Percentiles rank a stretch among this genome's conserved stretches.
Conservation (phyloP, 2,113 vertebrate species). For the Ciconia boyciana region DNA sequence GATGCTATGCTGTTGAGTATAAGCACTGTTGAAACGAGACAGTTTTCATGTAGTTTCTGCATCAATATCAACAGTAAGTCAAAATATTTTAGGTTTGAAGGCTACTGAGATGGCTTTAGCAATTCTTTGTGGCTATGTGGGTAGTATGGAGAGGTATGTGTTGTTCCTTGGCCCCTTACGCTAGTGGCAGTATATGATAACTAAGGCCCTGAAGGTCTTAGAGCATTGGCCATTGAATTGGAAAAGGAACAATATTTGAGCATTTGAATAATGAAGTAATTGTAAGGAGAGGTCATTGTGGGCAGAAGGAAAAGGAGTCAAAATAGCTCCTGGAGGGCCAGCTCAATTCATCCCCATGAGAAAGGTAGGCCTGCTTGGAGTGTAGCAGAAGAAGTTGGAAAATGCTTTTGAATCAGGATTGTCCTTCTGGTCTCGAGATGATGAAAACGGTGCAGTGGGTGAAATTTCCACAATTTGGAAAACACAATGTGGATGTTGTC, state of each 20-base stretch:
- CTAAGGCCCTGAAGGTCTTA: neutral
- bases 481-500: neutral
- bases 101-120: neutral
- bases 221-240: neutral
- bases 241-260: neutral
- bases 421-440: neutral
- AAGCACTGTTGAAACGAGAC: neutral
- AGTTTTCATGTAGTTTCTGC: neutral
- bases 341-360: neutral
- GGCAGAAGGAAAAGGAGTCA: neutral
- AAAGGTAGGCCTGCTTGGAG: neutral
- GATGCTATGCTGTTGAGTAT: neutral
- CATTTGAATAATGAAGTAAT: neutral
- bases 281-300: neutral
- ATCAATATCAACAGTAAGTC: neutral
- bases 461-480: neutral
- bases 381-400: neutral
- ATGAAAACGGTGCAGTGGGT: neutral
- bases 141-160: neutral
- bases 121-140: neutral
- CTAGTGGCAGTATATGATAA: neutral
- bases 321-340: neutral
- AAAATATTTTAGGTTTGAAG: neutral
- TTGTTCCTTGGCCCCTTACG: neutral
- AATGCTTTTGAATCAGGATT: neutral